Conservation (phyloP, 2,797 vertebrate species). For the Oreortyx pictus region DNA sequence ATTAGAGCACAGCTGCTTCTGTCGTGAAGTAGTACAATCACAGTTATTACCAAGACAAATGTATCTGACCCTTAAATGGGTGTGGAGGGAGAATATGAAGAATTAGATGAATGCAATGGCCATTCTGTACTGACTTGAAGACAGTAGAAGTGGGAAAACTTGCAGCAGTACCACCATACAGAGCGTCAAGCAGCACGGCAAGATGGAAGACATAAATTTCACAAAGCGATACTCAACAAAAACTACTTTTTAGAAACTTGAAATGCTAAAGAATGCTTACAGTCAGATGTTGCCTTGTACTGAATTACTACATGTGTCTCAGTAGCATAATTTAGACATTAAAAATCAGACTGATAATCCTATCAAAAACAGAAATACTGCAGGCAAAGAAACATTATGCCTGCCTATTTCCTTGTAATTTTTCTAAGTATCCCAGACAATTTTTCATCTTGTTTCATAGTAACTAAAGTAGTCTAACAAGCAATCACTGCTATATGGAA, state of each 20-base stretch:
- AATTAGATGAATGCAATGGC: neutral
- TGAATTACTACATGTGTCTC: neutral
- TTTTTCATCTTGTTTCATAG: constrained; percentile 19
- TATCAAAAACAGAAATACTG: neutral
- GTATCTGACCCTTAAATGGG: neutral
- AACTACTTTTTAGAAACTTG: neutral
- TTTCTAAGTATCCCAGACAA: neutral
- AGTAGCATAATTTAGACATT: neutral
- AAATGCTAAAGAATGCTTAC: neutral
- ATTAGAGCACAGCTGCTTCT: neutral
- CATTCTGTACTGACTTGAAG: neutral
- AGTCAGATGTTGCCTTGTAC: neutral
- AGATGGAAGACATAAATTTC: neutral
- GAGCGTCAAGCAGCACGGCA: accelerated
- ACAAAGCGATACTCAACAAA: neutral
- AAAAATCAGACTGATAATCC: neutral
- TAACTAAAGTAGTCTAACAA: constrained; percentile 36
- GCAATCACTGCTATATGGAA: neutral
- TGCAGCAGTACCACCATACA: neutral
- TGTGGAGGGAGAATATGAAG: neutral
- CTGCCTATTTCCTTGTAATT: neutral
- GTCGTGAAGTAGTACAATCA: neutral
- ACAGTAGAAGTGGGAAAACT: neutral
- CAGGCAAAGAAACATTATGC: neutral
- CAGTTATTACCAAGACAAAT: neutral